Conservation (phyloP, 2,888 invertebrate genomes). For the Sesia apiformis region DNA sequence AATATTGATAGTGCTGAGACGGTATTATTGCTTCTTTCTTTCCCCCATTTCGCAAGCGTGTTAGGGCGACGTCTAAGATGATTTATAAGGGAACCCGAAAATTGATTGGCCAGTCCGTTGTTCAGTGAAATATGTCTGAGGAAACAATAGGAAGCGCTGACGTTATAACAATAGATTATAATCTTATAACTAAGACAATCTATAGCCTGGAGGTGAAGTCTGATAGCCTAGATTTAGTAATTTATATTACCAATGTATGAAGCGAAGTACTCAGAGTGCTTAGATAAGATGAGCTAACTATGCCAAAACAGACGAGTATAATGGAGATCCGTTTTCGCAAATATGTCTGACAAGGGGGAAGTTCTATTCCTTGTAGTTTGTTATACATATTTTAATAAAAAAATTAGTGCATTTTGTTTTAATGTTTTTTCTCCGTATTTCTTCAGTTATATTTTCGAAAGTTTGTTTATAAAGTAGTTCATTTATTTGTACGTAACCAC, state of each 20-base stretch:
- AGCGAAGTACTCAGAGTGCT: background rate
- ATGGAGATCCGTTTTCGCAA: too few relatives aligned
- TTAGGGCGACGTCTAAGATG: conserved; percentile 40
- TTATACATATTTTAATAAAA: too few relatives aligned
- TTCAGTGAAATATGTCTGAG: conserved; percentile 42
- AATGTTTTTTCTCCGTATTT: too few relatives aligned
- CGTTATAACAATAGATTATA: conserved; percentile 2
- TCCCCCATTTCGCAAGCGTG: background rate
- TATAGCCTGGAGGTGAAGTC: background rate
- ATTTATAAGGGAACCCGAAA: conserved; percentile 56
- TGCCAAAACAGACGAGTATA: background rate
- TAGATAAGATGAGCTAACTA: background rate
- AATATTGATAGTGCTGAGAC: too few relatives aligned
- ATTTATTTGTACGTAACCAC: too few relatives aligned
- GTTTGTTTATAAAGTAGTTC: too few relatives aligned
- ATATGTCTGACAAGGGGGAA: too few relatives aligned
- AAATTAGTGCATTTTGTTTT: too few relatives aligned
- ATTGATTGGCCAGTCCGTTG: conserved; percentile 49
- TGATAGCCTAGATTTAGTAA: background rate
- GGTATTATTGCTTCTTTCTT: background rate
- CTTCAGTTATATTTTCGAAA: too few relatives aligned
- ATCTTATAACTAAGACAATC: background rate
- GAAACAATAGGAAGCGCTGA: conserved; percentile 11
- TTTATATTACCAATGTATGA: background rate
- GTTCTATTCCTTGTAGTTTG: too few relatives aligned